Percentiles rank a stretch among this genome's conserved stretches.
Evolutionary conservation across 2,888 invertebrate genomes (phyloP).

Genomic region (Andrena minutula): DNA sequence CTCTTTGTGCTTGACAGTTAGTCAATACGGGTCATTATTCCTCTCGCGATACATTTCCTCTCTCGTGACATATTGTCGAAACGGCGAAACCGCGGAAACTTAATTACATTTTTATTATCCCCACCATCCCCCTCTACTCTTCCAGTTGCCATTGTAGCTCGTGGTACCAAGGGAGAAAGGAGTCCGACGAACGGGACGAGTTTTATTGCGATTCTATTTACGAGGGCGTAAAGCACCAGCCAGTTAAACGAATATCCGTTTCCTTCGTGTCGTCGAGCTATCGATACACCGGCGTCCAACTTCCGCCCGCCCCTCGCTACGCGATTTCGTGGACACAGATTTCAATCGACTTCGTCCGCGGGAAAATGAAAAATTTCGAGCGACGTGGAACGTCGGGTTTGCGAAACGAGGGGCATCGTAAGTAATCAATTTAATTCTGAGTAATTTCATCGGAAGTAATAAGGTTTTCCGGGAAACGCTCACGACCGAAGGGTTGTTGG

Average conservation of each 20-base stretch:
- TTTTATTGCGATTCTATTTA: constrained; percentile 40
- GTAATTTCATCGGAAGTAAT: not conserved
- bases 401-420: not conserved
- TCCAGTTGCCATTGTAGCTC: too few relatives aligned
- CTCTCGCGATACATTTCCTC: constrained; percentile 18
- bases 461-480: too few relatives aligned
- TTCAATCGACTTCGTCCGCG: constrained; percentile 17
- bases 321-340: constrained; percentile 20
- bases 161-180: not conserved
- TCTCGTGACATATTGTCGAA: constrained; percentile 18
- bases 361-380: constrained; percentile 2
- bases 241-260: constrained; percentile 42
- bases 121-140: too few relatives aligned
- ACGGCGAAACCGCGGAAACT: constrained; percentile 29
- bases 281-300: constrained; percentile 24
- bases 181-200: not conserved
- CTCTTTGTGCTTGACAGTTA: constrained; percentile 18
- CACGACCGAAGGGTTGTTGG: too few relatives aligned
- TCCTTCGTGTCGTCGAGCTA: constrained; percentile 31
- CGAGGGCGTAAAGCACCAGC: constrained; percentile 27
- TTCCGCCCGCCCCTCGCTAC: not conserved
- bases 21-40: constrained; percentile 38
- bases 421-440: constrained; percentile 27
- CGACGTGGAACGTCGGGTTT: too few relatives aligned
- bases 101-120: constrained; percentile 45